Base-by-base conservation (phyloP, 2,113 vertebrate species). In the Acinonyx jubatus region DNA sequence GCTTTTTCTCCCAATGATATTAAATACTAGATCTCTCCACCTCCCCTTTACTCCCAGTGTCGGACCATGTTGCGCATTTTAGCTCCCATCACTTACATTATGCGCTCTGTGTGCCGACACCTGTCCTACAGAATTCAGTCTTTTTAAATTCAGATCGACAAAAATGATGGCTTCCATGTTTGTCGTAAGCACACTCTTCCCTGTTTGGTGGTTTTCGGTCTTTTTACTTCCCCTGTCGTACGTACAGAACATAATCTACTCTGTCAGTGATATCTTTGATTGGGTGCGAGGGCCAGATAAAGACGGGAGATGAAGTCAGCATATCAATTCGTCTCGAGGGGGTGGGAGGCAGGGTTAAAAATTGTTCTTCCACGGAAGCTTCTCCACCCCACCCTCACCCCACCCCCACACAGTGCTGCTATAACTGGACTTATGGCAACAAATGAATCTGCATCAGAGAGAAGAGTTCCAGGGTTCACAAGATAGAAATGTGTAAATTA, bases 51-150 rank as follows among this genome's bases (percentile, higher is more conserved):
- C 41, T 38, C 38, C 50, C 23, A 2, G 10, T 27, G 27, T 11
- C 19, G 0, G 0, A 0, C n/a, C 29, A 4, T 4, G 0, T 50
- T 52, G 38, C 36, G 12, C n/a, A 0, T 29, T 21, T 7, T 55
- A 23, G 52, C 52, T 48, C n/a, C 1, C 2, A 6, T 57, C 29
- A 27, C 14, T 65, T 12, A 16, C 3, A 1, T 4, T 19, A 33
- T 23, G 15, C 7, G 12, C 10, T 36, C 3, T 76, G n/a, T 81
- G n/a, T 33, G 7, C 55, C 63, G 12, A 8, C n/a, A 57, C 0
- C 36, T 85, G 18, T 48, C 27, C 71, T 81, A 19, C 33, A 45
- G 50, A 55, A 80, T 87, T 90, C 19, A 63, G 0, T 85, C 18
- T 36, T 88, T 52, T 93, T 57, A 69, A 91, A 76, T 74, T 63